These are phyloP conservation scores for Drosophila kepulauana DNA, from an alignment of 1,140 invertebrate species.

Conservation along the genomic window DNA sequence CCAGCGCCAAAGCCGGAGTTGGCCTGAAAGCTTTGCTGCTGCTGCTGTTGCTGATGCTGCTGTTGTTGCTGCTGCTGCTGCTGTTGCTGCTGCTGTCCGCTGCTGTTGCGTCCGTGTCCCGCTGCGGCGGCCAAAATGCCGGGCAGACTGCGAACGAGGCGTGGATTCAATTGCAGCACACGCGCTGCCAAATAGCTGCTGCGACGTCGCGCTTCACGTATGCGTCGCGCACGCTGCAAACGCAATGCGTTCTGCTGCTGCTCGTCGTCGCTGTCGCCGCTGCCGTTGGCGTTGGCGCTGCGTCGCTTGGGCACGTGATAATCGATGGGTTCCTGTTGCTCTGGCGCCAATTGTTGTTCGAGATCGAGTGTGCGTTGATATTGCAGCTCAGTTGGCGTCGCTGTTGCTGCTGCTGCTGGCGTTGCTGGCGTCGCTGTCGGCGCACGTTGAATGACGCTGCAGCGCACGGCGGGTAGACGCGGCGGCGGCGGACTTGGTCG, in stretches of 20 bases:
- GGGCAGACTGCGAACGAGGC: conserved; percentile 75
- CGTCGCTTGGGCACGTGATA: conserved; percentile 93
- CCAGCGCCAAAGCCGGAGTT: conserved; percentile 60
- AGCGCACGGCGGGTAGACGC: conserved; percentile 85
- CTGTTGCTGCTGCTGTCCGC: conserved; percentile 83
- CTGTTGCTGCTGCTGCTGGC: conserved; percentile 79
- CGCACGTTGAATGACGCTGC: conserved; percentile 93
- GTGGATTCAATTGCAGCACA: conserved; percentile 84
- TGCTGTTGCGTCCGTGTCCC: conserved; percentile 90
- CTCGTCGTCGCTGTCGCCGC: conserved; percentile 86
- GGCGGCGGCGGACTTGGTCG: conserved; percentile 85
- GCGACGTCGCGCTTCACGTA: conserved; percentile 72
- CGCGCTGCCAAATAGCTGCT: conserved; percentile 79
- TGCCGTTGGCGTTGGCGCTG: conserved; percentile 87
- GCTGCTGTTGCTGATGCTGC: conserved; percentile 62
- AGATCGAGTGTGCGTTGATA: conserved; percentile 84
- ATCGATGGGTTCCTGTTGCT: conserved; percentile 94
- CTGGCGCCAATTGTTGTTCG: conserved; percentile 85
- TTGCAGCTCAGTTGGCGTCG: conserved; percentile 65
- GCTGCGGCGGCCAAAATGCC: conserved; percentile 89
- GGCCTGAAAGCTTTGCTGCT: conserved; percentile 54
- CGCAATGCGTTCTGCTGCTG: conserved; percentile 54
- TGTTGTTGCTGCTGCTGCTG: conserved; percentile 82
- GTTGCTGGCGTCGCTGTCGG: conserved; percentile 85
- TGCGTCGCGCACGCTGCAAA: conserved; percentile 67